A percentile compares a stretch with the other conserved stretches of the same genome.
These are phyloP conservation scores for Sturnus vulgaris DNA, from an alignment of 2,113 vertebrate species.

Conservation along the genomic window DNA sequence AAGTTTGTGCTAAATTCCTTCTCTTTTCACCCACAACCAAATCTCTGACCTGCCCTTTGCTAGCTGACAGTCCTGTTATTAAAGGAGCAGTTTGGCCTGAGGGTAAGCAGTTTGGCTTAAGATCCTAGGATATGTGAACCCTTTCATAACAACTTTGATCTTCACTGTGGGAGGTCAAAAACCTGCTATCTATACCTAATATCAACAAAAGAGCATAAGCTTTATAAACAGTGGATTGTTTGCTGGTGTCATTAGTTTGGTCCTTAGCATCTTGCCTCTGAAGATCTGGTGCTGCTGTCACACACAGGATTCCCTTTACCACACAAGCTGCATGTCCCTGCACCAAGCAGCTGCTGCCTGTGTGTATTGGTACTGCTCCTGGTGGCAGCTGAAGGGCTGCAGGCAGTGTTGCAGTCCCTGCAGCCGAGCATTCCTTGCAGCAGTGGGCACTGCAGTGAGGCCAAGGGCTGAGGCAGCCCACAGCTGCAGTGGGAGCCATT, in stretches of 20 bases:
- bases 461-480: neutral
- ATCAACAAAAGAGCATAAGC: neutral
- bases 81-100: neutral
- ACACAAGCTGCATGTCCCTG: neutral
- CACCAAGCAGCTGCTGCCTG: neutral
- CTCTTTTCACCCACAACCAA: neutral
- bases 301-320: neutral
- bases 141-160: neutral
- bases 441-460: neutral
- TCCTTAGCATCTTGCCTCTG: neutral
- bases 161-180: neutral
- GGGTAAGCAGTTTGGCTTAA: neutral
- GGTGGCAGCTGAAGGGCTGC: neutral
- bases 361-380: neutral
- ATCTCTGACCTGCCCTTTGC: neutral
- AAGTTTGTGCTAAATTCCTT: neutral
- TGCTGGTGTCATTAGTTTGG: neutral
- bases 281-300: neutral
- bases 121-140: neutral
- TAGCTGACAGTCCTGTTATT: neutral
- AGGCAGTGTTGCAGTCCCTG: neutral
- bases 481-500: neutral
- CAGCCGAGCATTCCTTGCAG: fast-evolving
- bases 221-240: neutral
- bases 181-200: neutral